Conservation (phyloP, 1,140 invertebrate species). For the Stegodyphus dumicola region DNA sequence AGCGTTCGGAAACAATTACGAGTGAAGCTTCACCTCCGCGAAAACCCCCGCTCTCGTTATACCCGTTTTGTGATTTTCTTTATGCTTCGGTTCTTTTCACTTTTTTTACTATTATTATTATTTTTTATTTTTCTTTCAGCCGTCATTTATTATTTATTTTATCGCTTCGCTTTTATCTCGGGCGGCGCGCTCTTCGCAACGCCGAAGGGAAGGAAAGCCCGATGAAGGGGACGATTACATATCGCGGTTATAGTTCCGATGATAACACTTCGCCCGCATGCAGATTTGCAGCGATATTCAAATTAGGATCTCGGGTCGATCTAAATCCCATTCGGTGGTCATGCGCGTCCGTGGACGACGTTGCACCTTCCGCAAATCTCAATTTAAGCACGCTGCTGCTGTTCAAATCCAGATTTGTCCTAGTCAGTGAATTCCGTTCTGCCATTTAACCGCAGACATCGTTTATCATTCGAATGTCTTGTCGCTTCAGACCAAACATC, state of each 20-base stretch:
- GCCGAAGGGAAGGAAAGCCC: constrained; percentile 2
- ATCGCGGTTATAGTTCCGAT: not conserved
- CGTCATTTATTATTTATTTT: constrained; percentile 59
- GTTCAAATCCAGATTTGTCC: no score
- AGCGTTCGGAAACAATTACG: constrained; percentile 57
- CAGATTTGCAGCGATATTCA: no score
- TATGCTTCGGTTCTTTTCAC: not conserved
- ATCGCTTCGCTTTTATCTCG: constrained; percentile 54
- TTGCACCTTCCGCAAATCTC: no score
- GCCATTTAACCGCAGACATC: no score
- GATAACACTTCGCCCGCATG: no score
- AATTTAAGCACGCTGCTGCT: no score
- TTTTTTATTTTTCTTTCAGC: constrained; percentile 12
- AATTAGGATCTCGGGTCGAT: no score
- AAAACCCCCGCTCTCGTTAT: constrained; percentile 47
- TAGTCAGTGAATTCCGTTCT: no score
- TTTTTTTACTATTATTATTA: constrained; percentile 1
- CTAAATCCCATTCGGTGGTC: no score
- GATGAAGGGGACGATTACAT: not conserved
- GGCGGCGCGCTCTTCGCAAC: constrained; percentile 15
- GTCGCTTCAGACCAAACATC: no score
- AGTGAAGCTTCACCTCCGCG: constrained; percentile 21
- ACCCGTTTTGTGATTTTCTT: constrained; percentile 33
- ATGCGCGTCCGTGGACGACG: no score
- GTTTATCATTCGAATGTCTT: no score